Evolutionary conservation across 1,140 invertebrate species (phyloP).

Genomic region (Papilio xuthus): DNA sequence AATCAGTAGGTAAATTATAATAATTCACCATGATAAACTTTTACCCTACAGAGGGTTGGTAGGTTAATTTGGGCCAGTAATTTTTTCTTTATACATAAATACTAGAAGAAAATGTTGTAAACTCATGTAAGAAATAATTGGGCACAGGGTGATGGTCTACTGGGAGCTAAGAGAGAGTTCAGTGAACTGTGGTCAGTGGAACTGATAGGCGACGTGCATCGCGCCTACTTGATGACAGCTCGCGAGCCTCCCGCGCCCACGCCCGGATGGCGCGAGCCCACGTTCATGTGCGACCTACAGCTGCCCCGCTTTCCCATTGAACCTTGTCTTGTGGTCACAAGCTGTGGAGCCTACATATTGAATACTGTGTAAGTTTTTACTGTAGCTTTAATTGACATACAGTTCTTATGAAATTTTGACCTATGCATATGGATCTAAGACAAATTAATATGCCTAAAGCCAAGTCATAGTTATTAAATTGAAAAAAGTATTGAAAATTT

Average conservation of each 20-base stretch:
- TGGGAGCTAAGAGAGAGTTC: constrained; percentile 58
- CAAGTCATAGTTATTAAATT: too few relatives aligned
- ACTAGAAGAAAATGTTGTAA: too few relatives aligned
- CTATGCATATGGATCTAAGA: background rate
- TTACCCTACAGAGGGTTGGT: too few relatives aligned
- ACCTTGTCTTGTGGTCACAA: constrained; percentile 67
- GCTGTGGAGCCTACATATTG: constrained; percentile 65
- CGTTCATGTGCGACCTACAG: constrained; percentile 70
- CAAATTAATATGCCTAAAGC: too few relatives aligned
- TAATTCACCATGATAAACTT: too few relatives aligned
- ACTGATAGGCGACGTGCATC: constrained; percentile 65
- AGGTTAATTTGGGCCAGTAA: too few relatives aligned
- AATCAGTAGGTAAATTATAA: too few relatives aligned
- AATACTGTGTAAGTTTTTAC: constrained; percentile 68
- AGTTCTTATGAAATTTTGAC: too few relatives aligned
- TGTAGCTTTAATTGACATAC: too few relatives aligned
- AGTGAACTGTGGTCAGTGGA: constrained; percentile 68
- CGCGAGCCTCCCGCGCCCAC: constrained; percentile 51
- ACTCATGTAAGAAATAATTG: too few relatives aligned
- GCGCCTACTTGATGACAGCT: constrained; percentile 63
- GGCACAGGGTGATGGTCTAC: constrained; percentile 56
- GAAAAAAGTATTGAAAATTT: too few relatives aligned
- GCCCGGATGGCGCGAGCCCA: constrained; percentile 65
- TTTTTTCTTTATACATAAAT: too few relatives aligned
- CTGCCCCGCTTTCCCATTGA: constrained; percentile 66